phyloP scores from a whole-genome alignment of 2,888 invertebrate species.

The Lingula anatina region DNA sequence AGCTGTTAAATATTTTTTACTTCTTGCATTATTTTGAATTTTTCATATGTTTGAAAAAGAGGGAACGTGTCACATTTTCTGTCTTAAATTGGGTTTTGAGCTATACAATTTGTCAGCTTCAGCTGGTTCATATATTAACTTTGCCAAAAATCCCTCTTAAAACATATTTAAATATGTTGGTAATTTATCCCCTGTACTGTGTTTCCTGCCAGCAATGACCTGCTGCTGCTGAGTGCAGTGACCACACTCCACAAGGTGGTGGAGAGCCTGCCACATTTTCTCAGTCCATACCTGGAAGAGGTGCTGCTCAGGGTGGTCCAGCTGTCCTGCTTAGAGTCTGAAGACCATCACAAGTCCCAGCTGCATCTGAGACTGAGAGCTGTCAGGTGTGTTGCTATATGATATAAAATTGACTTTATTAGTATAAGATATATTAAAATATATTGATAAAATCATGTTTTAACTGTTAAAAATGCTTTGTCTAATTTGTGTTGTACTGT shows the following conservation, averaged over 20 bases:
- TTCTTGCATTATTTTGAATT: too few species aligned
- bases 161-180: not conserved
- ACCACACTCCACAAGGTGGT: constrained; percentile 77
- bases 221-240: constrained; percentile 65
- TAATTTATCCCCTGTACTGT: not conserved
- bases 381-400: constrained; percentile 18
- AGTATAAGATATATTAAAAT: too few species aligned
- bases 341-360: constrained; percentile 26
- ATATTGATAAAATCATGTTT: not conserved
- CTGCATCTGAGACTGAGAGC: constrained; percentile 18
- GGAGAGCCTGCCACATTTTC: constrained; percentile 73
- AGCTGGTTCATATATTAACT: too few species aligned
- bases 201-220: constrained; percentile 39
- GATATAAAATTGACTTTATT: not conserved
- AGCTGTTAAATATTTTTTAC: too few species aligned
- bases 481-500: too few species aligned
- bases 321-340: constrained; percentile 1
- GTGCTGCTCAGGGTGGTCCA: constrained; percentile 16
- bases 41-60: too few species aligned
- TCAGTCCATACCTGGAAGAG: constrained; percentile 74
- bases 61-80: too few species aligned
- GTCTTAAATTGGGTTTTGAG: too few species aligned
- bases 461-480: not conserved
- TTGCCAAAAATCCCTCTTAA: too few species aligned
- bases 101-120: too few species aligned